Conservation (phyloP, 2,113 vertebrate genomes). For the Mormyrus lacerda region DNA sequence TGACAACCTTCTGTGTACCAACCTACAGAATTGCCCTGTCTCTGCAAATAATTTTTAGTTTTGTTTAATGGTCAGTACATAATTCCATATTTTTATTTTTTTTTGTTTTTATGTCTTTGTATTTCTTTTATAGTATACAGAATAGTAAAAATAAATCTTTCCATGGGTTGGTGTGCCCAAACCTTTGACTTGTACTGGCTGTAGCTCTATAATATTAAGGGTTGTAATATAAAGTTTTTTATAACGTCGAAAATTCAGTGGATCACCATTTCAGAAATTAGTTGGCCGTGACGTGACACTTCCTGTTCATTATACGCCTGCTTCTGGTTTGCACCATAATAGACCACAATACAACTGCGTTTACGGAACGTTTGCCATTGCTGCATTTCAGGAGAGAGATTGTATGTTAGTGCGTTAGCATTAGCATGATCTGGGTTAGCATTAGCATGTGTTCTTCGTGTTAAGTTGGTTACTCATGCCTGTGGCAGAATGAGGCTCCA, state of each 20-base stretch:
- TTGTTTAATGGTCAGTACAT: too few relatives aligned
- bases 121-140: too few relatives aligned
- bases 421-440: not conserved
- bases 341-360: not conserved
- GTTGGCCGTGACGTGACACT: not conserved
- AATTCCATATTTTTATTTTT: too few relatives aligned
- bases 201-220: not conserved
- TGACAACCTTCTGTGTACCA: too few relatives aligned
- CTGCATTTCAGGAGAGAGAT: not conserved
- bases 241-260: not conserved
- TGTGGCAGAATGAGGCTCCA: not conserved
- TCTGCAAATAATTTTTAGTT: too few relatives aligned
- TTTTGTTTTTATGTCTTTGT: too few relatives aligned
- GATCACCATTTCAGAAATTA: not conserved
- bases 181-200: not conserved
- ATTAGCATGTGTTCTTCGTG: not conserved
- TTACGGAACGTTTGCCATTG: not conserved
- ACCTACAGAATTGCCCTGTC: not conserved
- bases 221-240: not conserved
- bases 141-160: not conserved
- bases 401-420: too few relatives aligned
- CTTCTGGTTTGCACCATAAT: not conserved
- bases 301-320: not conserved
- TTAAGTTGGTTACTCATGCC: not conserved
- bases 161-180: not conserved